A percentile compares a stretch with the other conserved stretches of the same genome.
Conservation (phyloP, 2,888 invertebrate genomes). For the Drosophila flavopinicola region DNA sequence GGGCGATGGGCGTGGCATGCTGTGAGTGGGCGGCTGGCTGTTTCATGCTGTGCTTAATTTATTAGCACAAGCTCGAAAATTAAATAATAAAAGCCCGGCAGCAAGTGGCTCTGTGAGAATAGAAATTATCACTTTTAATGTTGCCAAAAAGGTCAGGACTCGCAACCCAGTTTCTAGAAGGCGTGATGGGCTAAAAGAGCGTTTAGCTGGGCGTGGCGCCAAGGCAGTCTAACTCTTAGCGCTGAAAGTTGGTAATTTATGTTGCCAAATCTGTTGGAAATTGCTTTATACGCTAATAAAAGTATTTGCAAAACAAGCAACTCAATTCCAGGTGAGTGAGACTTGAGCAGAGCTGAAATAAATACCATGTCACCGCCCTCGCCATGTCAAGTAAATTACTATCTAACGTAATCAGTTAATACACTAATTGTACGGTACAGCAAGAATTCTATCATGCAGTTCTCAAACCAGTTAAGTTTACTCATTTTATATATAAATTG, state of each 20-base stretch:
- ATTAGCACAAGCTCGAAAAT: slow-evolving; percentile 69
- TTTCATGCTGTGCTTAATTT: slow-evolving; percentile 69
- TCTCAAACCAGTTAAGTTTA: background rate
- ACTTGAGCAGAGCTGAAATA: slow-evolving; percentile 7
- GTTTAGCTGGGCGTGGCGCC: slow-evolving; percentile 57
- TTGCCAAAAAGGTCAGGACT: slow-evolving; percentile 76
- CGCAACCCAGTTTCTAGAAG: slow-evolving; percentile 11
- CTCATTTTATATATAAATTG: background rate
- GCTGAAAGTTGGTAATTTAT: slow-evolving; percentile 65
- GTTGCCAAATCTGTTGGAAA: slow-evolving; percentile 71
- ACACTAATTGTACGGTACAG: background rate
- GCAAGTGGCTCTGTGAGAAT: slow-evolving; percentile 67
- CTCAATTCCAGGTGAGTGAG: slow-evolving; percentile 50
- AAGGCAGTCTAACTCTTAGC: slow-evolving; percentile 22
- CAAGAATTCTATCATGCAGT: background rate
- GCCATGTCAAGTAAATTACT: background rate
- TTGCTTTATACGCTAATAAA: slow-evolving; percentile 68
- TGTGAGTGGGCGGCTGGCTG: slow-evolving; percentile 45
- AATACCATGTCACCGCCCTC: slow-evolving; percentile 1
- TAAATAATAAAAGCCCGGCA: slow-evolving; percentile 77
- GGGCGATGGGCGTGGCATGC: slow-evolving; percentile 40
- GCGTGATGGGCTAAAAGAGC: slow-evolving; percentile 9
- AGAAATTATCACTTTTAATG: slow-evolving; percentile 78
- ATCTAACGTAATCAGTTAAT: slow-evolving; percentile 9
- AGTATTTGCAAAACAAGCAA: slow-evolving; percentile 52